Evolutionary conservation across 30 jellyfish, hydroid and myxozoan genomes (phyloP), one percentile per base, ranked within the genome.

Genomic region (Aurelia aurita): DNA sequence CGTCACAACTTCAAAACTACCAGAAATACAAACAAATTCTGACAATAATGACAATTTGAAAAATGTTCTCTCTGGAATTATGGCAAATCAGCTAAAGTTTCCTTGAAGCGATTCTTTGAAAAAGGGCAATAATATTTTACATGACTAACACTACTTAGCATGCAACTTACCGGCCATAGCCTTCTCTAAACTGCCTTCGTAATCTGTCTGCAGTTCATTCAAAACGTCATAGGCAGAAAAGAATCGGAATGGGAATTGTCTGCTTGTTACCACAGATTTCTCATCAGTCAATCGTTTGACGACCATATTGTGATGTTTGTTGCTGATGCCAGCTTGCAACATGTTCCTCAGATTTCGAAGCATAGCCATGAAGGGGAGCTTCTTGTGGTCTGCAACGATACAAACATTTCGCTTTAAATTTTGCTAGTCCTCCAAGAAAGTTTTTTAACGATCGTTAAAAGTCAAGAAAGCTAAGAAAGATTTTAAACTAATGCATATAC

Each of bases 311-410:
- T 93, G 98, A 73, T 93, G 96, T 71, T 88, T 88, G 69, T 53
- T 47, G 60, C 87, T 72, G 79, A 93, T 76, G 7, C 98, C 98
- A 2, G 95, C 87, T 64, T 75, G 90, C 16, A 93, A 22, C 98
- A 93, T 93, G 76, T 88, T 87, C 32, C 98, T 74, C 27, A 93
- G 82, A 55, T 93, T 93, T 25, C 98, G 74, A 63, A 93, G 81
- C 97, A 88, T 93, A 8, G 98, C 98, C 98, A 93, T 93, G 69
- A 86, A 93, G 3, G 98, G 98, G 13, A 93, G 96, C 61, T 93
- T 93, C 49, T 79, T 78, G 79, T 93, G 95, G 78, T 93, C 98
- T 93, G 39, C n/a, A 39, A 19, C 0, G 79, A 77, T 5, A 54
- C 3, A 22, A 4, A 5, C 20, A 25, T 19, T 29, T 64, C 26